Evolutionary conservation across 2,113 vertebrate genomes (phyloP).

Genomic region (Lates calcarifer): DNA sequence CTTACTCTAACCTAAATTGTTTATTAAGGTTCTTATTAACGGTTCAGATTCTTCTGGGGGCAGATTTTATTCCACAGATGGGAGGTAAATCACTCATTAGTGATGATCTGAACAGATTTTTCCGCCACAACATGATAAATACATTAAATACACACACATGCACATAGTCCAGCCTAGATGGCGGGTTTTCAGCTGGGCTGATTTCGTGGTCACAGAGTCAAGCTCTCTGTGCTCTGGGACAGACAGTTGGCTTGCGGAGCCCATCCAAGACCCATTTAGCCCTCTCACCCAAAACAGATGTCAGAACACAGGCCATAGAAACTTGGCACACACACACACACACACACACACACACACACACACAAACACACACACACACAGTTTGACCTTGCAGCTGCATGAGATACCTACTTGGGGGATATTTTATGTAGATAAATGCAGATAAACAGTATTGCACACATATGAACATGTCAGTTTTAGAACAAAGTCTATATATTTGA

Average conservation of each 20-base stretch:
- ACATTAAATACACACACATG: slow-evolving; percentile 12
- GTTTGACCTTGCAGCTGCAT: neutral
- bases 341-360: slow-evolving; percentile 27
- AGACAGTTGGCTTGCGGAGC: slow-evolving; percentile 61
- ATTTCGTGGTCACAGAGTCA: slow-evolving; percentile 61
- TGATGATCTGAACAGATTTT: slow-evolving; percentile 12
- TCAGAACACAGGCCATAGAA: slow-evolving; percentile 36
- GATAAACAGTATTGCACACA: neutral
- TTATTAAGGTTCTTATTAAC: neutral
- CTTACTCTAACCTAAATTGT: neutral
- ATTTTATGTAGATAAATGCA: neutral
- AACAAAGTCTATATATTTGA: neutral
- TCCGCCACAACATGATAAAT: slow-evolving; percentile 20
- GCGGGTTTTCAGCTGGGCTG: slow-evolving; percentile 54
- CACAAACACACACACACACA: slow-evolving; percentile 10
- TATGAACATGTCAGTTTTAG: neutral
- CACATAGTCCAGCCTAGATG: slow-evolving; percentile 33
- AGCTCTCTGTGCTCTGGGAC: slow-evolving; percentile 56
- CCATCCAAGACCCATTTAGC: slow-evolving; percentile 62
- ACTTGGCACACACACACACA: slow-evolving; percentile 4
- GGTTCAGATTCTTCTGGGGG: neutral
- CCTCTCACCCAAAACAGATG: slow-evolving; percentile 72
- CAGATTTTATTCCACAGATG: neutral
- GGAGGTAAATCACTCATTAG: neutral
- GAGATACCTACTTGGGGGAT: neutral